A percentile compares a stretch with the other conserved stretches of the same genome.
Conservation (phyloP, 2,113 vertebrate genomes). For the Formicarius rufipectus region DNA sequence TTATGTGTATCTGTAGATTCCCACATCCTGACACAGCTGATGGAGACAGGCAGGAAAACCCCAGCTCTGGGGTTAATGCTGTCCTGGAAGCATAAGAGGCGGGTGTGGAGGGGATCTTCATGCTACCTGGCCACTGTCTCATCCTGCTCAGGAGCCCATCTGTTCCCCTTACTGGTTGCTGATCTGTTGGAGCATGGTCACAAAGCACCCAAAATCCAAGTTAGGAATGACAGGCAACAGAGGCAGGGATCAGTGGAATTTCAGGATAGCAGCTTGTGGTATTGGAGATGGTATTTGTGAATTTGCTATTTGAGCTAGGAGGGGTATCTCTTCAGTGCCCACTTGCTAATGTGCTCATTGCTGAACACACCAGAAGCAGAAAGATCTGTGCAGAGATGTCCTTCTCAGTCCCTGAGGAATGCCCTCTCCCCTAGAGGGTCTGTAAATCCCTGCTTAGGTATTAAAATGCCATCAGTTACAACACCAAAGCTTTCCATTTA, state of each 20-base stretch:
- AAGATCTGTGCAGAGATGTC: not conserved
- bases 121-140: rapidly evolving
- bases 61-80: not conserved
- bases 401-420: not conserved
- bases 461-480: not conserved
- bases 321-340: not conserved
- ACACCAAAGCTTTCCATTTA: not conserved
- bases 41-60: not conserved
- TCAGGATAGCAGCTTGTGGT: not conserved
- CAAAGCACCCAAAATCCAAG: not conserved
- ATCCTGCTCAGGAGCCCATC: not conserved
- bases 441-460: not conserved
- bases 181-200: not conserved
- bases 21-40: not conserved
- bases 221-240: not conserved
- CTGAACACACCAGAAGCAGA: not conserved
- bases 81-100: not conserved
- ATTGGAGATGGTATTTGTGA: not conserved
- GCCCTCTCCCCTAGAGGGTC: not conserved
- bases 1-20: not conserved
- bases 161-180: not conserved
- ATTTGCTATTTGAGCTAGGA: not conserved
- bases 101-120: not conserved
- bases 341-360: not conserved
- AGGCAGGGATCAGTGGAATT: not conserved